phyloP scores from a whole-genome alignment of 2,888 invertebrate species.

The Heliconius sara region DNA sequence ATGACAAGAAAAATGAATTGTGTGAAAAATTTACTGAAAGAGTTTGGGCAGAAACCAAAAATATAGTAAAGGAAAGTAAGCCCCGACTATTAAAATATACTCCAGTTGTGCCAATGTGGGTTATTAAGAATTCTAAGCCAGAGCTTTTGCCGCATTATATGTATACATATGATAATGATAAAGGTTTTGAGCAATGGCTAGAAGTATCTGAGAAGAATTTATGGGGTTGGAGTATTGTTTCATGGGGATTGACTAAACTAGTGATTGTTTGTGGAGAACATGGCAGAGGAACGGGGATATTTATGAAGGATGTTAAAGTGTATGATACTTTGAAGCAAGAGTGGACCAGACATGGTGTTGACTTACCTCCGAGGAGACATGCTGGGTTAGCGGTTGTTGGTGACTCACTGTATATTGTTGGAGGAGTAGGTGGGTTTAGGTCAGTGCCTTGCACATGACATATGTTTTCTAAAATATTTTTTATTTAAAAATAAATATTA shows the following conservation, averaged over 20 bases:
- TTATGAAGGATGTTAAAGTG: constrained; percentile 68
- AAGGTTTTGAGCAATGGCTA: constrained; percentile 66
- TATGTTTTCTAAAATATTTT: neutral
- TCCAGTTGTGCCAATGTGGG: constrained; percentile 65
- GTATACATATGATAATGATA: constrained; percentile 59
- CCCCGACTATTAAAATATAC: constrained; percentile 56
- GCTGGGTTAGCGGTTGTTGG: constrained; percentile 64
- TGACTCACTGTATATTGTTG: constrained; percentile 67
- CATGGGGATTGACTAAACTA: constrained; percentile 68
- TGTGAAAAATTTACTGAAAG: constrained; percentile 62
- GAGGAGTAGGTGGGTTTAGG: constrained; percentile 78
- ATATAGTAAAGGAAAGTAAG: constrained; percentile 59
- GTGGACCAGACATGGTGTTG: constrained; percentile 69
- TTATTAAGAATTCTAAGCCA: constrained; percentile 54
- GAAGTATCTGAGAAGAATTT: constrained; percentile 68
- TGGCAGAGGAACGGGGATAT: constrained; percentile 69
- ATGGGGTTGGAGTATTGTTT: constrained; percentile 75
- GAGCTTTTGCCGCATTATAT: constrained; percentile 60
- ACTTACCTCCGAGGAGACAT: constrained; percentile 68
- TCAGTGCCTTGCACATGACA: constrained; percentile 55
- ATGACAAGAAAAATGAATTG: constrained; percentile 52
- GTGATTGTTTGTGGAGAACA: constrained; percentile 72
- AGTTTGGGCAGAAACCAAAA: constrained; percentile 65
- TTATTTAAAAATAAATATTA: no score
- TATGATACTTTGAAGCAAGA: constrained; percentile 67